These are phyloP conservation scores for Promerops cafer DNA, from an alignment of 2,113 vertebrate genomes.

Conservation along the genomic window DNA sequence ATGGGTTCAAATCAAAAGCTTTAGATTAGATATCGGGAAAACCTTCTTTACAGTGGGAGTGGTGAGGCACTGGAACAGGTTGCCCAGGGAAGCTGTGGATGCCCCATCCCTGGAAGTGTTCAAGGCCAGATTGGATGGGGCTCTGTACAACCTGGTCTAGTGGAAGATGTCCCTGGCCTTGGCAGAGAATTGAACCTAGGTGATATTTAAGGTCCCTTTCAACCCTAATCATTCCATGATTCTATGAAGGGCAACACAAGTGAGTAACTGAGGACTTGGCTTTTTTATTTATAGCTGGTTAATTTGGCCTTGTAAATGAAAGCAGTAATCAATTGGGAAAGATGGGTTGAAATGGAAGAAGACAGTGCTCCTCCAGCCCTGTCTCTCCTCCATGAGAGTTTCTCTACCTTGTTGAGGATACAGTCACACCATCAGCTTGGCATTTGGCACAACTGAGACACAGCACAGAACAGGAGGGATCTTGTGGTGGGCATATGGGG, in stretches of 20 bases:
- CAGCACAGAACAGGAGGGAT: neutral
- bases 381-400: neutral
- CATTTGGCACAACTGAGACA: neutral
- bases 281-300: neutral
- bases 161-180: neutral
- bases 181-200: neutral
- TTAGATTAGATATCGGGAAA: neutral
- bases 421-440: neutral
- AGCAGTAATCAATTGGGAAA: neutral
- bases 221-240: neutral
- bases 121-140: neutral
- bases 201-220: neutral
- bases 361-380: neutral
- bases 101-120: neutral
- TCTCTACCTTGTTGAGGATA: neutral
- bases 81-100: neutral
- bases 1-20: neutral
- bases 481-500: fast-evolving
- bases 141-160: neutral
- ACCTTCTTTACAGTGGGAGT: neutral
- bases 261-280: neutral
- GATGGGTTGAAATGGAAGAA: neutral
- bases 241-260: neutral
- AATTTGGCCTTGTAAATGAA: neutral
- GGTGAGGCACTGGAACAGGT: neutral